Base-by-base conservation (phyloP, 2,888 invertebrate genomes). In the Entomobrya proxima region DNA sequence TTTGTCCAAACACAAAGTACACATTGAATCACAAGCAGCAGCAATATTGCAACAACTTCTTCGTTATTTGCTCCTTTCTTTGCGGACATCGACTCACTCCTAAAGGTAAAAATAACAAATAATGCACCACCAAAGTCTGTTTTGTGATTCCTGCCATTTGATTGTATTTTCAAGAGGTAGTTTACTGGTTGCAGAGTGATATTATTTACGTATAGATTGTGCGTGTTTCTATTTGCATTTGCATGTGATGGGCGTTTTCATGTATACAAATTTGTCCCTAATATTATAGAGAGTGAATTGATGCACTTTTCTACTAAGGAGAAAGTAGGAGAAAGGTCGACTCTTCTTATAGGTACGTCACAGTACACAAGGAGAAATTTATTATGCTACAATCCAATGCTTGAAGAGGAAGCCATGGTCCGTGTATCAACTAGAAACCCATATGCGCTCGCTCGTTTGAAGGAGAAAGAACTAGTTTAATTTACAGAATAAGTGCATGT, bases 401-500 rank as follows among this genome's bases (percentile, higher is more conserved):
- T n/a, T n/a, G n/a, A n/a, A n/a, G n/a, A n/a, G n/a, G n/a, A n/a
- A n/a, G n/a, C n/a, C n/a, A n/a, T n/a, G n/a, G n/a, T n/a, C n/a
- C n/a, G n/a, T n/a, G n/a, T n/a, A n/a, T n/a, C n/a, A n/a, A n/a
- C n/a, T n/a, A n/a, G n/a, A n/a, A 69, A 67, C 15, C 67, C 67
- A 35, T 21, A 75, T 50, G 0, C 7, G 21, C 11, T 24, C 37
- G 21, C 9, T 67, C 35, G 18, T 40, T 1, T 69, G 21, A 40
- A 40, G 9, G 37, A 40, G 37, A 40, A 21, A 0, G 24, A 64
- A 64, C 52, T 11, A 50, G 67, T 80, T 69, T 58, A 80, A 72
- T 80, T 80, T 80, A 21, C 40, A 69, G 72, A 55, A 69, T 35
- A 52, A 74, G 52, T 69, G 37, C 37, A n/a, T n/a, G n/a, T n/a